phyloP scores from a whole-genome alignment of 2,888 invertebrate genomes.

The Drosophila putrida region DNA sequence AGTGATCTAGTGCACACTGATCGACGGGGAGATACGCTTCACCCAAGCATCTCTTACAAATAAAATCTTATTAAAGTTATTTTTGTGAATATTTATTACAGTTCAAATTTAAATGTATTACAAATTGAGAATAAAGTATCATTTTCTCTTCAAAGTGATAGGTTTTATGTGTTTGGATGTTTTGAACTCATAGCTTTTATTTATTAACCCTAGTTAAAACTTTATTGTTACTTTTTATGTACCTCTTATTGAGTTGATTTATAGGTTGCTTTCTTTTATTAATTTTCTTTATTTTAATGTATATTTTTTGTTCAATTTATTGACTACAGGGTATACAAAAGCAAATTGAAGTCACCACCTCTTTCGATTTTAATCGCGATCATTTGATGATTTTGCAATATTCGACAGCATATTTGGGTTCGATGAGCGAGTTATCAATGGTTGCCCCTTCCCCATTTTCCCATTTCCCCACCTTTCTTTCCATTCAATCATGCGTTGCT shows the following conservation, averaged over 20 bases:
- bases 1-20: slow-evolving; percentile 28
- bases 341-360: slow-evolving; percentile 14
- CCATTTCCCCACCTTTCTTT: neutral
- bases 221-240: neutral
- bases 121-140: too few species aligned
- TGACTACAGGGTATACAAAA: slow-evolving; percentile 30
- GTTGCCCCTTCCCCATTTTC: neutral
- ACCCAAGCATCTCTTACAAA: neutral
- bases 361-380: slow-evolving; percentile 41
- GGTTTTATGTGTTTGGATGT: too few species aligned
- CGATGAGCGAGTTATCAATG: slow-evolving; percentile 36
- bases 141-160: too few species aligned
- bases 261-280: neutral
- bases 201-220: too few species aligned
- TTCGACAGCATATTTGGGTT: slow-evolving; percentile 42
- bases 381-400: slow-evolving; percentile 55
- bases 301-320: neutral
- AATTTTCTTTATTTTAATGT: neutral
- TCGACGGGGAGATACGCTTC: slow-evolving; percentile 20
- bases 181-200: too few species aligned
- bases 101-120: too few species aligned
- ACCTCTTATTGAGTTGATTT: neutral
- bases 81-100: too few species aligned
- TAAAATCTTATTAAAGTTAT: too few species aligned
- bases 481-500: neutral